Base-by-base conservation (phyloP, 2,113 vertebrate species). In the Amia ocellicauda region DNA sequence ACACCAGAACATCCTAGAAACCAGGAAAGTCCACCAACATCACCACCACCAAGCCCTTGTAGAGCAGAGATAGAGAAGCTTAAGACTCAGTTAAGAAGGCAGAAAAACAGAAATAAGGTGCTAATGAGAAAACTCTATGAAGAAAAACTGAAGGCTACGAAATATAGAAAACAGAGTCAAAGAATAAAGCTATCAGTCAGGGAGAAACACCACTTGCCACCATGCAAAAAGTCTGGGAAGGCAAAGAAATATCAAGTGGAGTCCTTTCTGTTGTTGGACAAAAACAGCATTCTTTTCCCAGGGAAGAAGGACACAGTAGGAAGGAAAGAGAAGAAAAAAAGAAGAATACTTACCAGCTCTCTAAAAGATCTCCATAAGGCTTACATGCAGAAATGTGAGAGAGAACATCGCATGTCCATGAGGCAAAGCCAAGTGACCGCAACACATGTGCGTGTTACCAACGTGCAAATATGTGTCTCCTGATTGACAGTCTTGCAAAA, bases 271-370 rank as follows among this genome's bases (percentile, higher is more conserved):
- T 24, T 49, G 41, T 60, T 60, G 58, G 59, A 61, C 17, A 16
- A 61, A 49, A 61, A 61, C 59, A 61, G 59, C 42, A 49, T 49
- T 29, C 42, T 61, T n/a, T 42, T 61, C 24, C 59, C 59, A 49
- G n/a, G 16, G 23, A 61, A 61, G 43, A 54, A 54, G 20, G 59
- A 28, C 59, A 61, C 59, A 9, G 43, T 61, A n/a, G 59, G 17
- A 7, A 47, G 59, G 24, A 61, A 61, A 61, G 41, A 49, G 22
- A 61, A 49, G 28, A 60, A 29, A 61, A 41, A 49, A 61, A 49
- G 59, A 61, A 24, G 57, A 43, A 42, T 59, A 16, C 36, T 59
- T 23, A 59, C 57, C 20, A 7, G 36, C 57, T 3, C 57, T 23
- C 13, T 59, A 41, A 41, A 58, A 59, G 57, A 59, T 24, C 57